A percentile compares a stretch with the other conserved stretches of the same genome.
Evolutionary conservation across 2,113 vertebrate genomes (phyloP).

Genomic region (Rhea americana): DNA sequence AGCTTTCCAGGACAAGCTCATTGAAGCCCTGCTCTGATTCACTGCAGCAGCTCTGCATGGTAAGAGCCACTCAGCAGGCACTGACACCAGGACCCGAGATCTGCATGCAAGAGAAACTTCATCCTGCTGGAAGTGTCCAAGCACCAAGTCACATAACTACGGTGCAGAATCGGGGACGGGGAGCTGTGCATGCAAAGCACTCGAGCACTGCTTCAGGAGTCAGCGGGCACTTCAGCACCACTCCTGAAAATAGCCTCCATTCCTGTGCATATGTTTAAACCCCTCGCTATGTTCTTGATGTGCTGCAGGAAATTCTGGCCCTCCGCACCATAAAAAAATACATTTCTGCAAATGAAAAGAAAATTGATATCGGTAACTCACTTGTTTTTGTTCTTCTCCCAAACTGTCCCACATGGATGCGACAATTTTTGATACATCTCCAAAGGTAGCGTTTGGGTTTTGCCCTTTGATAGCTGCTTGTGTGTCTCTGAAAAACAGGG

Average conservation of each 20-base stretch:
- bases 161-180: fast-evolving
- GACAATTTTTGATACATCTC: conserved; percentile 97
- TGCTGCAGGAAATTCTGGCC: background rate
- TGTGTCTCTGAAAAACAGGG: conserved; percentile 97
- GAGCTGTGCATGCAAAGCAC: fast-evolving
- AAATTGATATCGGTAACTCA: conserved; percentile 43
- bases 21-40: background rate
- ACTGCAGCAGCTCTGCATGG: background rate
- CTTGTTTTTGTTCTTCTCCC: conserved; percentile 98
- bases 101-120: background rate
- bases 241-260: background rate
- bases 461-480: conserved; percentile 98
- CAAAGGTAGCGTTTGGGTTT: conserved; percentile 96
- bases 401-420: conserved; percentile 98
- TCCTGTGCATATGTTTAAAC: background rate
- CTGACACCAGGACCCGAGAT: background rate
- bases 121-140: background rate
- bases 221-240: background rate
- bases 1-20: background rate
- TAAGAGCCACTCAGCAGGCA: background rate
- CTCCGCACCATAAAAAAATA: fast-evolving
- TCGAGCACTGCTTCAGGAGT: background rate
- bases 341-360: background rate
- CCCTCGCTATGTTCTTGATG: fast-evolving
- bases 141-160: background rate